phyloP scores from a whole-genome alignment of 2,888 invertebrate genomes.

The Cosmopolites sordidus region DNA sequence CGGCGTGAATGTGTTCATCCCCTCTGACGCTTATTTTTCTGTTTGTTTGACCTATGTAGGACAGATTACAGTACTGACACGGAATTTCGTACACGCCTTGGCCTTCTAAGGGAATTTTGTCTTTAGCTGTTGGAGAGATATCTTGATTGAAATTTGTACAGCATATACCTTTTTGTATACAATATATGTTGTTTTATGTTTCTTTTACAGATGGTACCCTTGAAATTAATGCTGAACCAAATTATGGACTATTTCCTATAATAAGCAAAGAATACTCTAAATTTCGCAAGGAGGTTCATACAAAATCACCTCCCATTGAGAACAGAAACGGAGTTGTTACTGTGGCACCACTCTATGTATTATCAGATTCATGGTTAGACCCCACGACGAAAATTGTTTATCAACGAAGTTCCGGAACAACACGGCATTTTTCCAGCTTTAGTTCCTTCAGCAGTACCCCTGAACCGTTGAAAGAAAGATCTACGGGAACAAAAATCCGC shows the following conservation, averaged over 20 bases:
- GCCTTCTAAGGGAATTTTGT: no score
- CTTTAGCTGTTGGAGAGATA: background rate
- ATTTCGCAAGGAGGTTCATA: constrained; percentile 48
- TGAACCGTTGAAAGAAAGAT: background rate
- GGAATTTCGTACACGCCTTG: no score
- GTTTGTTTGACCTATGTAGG: no score
- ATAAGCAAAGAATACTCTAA: constrained; percentile 55
- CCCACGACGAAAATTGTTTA: constrained; percentile 30
- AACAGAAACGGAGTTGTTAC: constrained; percentile 25
- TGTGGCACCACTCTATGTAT: constrained; percentile 38
- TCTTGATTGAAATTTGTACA: background rate
- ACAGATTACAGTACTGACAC: no score
- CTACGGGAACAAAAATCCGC: constrained; percentile 9
- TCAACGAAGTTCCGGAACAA: constrained; percentile 38
- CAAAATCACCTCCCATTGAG: constrained; percentile 16
- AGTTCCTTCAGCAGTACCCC: constrained; percentile 32
- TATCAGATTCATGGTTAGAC: constrained; percentile 35
- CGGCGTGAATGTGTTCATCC: no score
- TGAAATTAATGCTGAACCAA: constrained; percentile 52
- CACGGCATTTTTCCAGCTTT: constrained; percentile 37
- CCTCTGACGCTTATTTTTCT: no score
- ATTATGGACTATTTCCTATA: constrained; percentile 51
- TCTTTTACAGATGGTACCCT: constrained; percentile 50
- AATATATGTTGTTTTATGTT: no score
- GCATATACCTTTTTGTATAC: no score